Percentiles rank a stretch among this genome's conserved stretches.
Evolutionary conservation across 2,113 vertebrate species (phyloP).

Genomic region (Protobothrops mucrosquamatus): DNA sequence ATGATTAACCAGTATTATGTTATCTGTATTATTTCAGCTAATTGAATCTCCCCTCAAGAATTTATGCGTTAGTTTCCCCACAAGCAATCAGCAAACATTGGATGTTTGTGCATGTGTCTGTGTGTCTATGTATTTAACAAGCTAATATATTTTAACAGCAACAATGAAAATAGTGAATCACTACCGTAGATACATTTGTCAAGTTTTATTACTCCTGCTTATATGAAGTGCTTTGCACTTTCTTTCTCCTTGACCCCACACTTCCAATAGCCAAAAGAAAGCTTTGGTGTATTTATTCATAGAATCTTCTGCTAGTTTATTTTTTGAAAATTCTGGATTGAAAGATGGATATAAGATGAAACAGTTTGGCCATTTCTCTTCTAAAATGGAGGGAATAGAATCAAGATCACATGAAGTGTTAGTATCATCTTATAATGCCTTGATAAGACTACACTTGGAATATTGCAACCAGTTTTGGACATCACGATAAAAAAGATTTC

Average conservation of each 20-base stretch:
- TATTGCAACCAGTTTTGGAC: background rate
- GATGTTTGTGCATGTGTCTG: background rate
- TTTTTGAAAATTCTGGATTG: background rate
- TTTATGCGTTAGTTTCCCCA: background rate
- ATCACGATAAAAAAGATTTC: background rate
- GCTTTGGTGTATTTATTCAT: background rate
- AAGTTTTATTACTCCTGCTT: background rate
- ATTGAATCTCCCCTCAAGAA: background rate
- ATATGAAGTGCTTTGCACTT: background rate
- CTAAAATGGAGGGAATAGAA: background rate
- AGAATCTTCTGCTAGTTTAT: background rate
- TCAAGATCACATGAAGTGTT: background rate
- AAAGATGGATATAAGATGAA: background rate
- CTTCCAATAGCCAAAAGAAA: background rate
- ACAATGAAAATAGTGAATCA: background rate
- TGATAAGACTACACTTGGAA: background rate
- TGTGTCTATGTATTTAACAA: background rate
- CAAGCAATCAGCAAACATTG: background rate
- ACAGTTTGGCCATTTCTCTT: background rate
- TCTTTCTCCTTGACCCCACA: background rate
- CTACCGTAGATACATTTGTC: background rate
- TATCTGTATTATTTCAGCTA: background rate
- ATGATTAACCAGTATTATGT: background rate
- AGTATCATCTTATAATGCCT: background rate
- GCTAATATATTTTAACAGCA: background rate